These are phyloP conservation scores for Luperina testacea DNA, from an alignment of 2,888 invertebrate species.

Conservation along the genomic window DNA sequence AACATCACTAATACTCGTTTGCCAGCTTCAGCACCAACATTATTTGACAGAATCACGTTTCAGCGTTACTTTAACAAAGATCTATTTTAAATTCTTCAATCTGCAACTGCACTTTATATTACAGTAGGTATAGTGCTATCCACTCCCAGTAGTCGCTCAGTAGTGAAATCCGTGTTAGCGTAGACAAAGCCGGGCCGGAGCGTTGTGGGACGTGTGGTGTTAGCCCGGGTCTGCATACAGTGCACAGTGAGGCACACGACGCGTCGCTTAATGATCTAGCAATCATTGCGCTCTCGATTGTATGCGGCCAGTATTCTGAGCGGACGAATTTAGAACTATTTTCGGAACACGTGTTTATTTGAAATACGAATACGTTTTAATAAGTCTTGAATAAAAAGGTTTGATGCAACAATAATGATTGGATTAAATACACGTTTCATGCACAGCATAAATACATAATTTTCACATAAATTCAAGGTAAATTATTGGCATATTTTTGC, in stretches of 20 bases:
- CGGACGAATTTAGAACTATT: not conserved
- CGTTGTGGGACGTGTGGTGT: conserved; percentile 46
- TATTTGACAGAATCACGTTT: not conserved
- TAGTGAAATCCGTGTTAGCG: conserved; percentile 47
- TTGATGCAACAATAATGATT: conserved; percentile 3
- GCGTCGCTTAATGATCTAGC: conserved; percentile 54
- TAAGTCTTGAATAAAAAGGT: not conserved
- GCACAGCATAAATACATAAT: conserved; percentile 32
- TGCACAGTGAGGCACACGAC: conserved; percentile 16
- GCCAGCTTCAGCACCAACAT: not conserved
- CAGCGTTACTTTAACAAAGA: not conserved
- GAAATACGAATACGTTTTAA: not conserved
- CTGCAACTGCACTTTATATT: not conserved
- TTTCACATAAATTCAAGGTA: conserved; percentile 31
- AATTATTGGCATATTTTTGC: conserved; percentile 8
- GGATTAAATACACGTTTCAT: conserved; percentile 19
- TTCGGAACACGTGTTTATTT: not conserved
- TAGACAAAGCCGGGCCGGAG: conserved; percentile 44
- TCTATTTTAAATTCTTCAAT: conserved; percentile 2
- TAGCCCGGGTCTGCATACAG: conserved; percentile 27
- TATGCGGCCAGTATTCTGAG: conserved; percentile 27
- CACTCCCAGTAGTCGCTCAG: conserved; percentile 25
- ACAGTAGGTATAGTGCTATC: conserved; percentile 17
- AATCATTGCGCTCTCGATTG: conserved; percentile 40
- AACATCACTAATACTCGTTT: not conserved